A percentile compares a stretch with the other conserved stretches of the same genome.
Conservation (phyloP, 2,113 vertebrate genomes). For the Sceloporus tristichus region DNA sequence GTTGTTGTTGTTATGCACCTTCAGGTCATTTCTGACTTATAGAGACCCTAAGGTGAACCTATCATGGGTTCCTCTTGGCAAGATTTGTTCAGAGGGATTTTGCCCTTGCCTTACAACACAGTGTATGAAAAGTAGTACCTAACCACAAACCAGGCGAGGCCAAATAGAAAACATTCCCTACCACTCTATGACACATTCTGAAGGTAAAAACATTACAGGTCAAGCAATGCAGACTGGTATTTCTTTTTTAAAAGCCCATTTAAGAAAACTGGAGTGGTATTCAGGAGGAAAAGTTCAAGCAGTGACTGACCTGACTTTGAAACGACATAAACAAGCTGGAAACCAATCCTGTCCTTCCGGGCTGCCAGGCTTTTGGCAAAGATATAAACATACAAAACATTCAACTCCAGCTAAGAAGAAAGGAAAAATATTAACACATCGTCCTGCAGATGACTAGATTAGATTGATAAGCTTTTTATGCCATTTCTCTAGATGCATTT, state of each 20-base stretch:
- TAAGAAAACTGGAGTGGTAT: not conserved
- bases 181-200: not conserved
- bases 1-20: too few species aligned
- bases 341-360: not conserved
- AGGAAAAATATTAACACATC: not conserved
- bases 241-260: not conserved
- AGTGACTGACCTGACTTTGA: not conserved
- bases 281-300: not conserved
- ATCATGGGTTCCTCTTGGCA: too few species aligned
- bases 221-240: not conserved
- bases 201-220: not conserved
- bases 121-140: not conserved
- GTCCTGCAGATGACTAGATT: not conserved
- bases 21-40: too few species aligned
- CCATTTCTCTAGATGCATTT: too few species aligned
- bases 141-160: not conserved
- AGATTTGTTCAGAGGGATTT: too few species aligned
- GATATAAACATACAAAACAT: not conserved
- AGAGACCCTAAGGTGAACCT: too few species aligned
- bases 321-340: constrained; percentile 39
- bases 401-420: not conserved
- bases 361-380: constrained; percentile 11
- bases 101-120: too few species aligned
- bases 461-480: fast-evolving
- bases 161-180: not conserved